Evolutionary conservation across 2,888 invertebrate genomes (phyloP).

Genomic region (Mythimna impura): DNA sequence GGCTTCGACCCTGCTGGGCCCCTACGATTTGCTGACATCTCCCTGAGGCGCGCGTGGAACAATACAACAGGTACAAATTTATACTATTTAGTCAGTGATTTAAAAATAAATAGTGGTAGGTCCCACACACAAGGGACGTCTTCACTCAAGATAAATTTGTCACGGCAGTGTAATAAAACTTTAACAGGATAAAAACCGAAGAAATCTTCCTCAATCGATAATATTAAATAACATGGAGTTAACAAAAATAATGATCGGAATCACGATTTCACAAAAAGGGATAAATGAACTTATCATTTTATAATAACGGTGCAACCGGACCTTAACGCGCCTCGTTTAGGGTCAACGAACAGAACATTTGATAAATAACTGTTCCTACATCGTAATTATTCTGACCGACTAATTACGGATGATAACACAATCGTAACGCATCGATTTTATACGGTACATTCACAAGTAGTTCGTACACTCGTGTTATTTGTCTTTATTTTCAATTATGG

Average conservation of each 20-base stretch:
- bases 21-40: too few species aligned
- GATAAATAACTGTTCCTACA: constrained; percentile 60
- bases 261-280: constrained; percentile 43
- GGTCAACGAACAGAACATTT: constrained; percentile 63
- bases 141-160: too few species aligned
- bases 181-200: too few species aligned
- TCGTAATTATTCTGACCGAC: constrained; percentile 61
- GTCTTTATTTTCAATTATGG: background rate
- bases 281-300: constrained; percentile 31
- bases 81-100: too few species aligned
- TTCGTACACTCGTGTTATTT: background rate
- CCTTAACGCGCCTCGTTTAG: constrained; percentile 38
- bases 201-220: too few species aligned
- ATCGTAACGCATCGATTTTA: constrained; percentile 40
- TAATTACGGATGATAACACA: constrained; percentile 59
- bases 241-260: background rate
- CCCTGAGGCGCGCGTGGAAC: too few species aligned
- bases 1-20: too few species aligned
- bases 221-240: too few species aligned
- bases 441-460: constrained; percentile 27
- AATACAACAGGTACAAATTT: too few species aligned
- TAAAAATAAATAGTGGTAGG: too few species aligned
- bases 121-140: too few species aligned
- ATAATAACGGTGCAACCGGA: constrained; percentile 60
- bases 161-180: too few species aligned